Evolutionary conservation across 1,140 invertebrate genomes (phyloP).

Genomic region (Druon quercuslanigerum): DNA sequence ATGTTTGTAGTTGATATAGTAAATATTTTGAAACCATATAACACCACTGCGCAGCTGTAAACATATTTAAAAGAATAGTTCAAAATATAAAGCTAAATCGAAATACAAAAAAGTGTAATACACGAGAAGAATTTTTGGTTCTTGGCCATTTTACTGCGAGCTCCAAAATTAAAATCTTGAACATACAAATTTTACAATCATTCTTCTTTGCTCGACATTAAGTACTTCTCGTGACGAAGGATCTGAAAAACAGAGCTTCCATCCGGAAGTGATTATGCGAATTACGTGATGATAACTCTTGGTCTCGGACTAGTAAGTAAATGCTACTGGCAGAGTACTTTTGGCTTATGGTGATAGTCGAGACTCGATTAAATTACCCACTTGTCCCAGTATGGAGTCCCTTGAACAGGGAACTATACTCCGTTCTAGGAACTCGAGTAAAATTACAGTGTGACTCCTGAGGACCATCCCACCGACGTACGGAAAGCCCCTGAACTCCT

Average conservation of each 20-base stretch:
- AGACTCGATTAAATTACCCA: constrained; percentile 22
- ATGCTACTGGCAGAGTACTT: constrained; percentile 11
- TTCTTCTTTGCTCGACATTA: background rate
- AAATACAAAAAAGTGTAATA: too few relatives aligned
- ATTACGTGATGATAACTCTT: constrained; percentile 18
- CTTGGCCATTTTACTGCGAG: too few relatives aligned
- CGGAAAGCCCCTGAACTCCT: background rate
- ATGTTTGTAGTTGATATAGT: too few relatives aligned
- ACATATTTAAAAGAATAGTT: too few relatives aligned
- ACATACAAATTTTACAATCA: too few relatives aligned
- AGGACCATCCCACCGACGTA: background rate
- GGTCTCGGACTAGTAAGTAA: constrained; percentile 13
- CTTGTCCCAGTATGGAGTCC: background rate
- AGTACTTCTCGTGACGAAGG: background rate
- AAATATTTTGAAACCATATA: too few relatives aligned
- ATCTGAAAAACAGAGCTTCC: background rate
- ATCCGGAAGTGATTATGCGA: constrained; percentile 11
- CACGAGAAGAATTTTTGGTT: too few relatives aligned
- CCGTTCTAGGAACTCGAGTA: background rate
- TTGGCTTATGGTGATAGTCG: background rate
- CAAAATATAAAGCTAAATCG: too few relatives aligned
- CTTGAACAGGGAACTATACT: constrained; percentile 22
- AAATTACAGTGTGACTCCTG: constrained; percentile 17
- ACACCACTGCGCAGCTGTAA: too few relatives aligned
- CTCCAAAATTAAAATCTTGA: too few relatives aligned